Evolutionary conservation across 2,888 invertebrate species (phyloP), one percentile per base, ranked within the genome.

Genomic region (Arctia plantaginis): DNA sequence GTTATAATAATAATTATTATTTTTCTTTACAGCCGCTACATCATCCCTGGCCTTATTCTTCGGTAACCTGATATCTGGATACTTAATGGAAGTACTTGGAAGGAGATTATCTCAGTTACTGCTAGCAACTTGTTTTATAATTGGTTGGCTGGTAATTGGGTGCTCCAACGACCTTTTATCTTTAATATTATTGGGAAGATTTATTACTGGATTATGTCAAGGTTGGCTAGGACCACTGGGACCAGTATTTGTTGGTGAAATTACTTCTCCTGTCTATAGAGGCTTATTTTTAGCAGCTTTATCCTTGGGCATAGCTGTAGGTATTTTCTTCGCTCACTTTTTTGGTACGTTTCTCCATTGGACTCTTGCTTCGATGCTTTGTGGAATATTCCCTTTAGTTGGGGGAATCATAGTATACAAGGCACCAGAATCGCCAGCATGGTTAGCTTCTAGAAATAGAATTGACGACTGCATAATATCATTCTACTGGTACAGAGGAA

Each of bases 381-480:
- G 96, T 84, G 96, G 96, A 33, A 72, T 92, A n/a, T 93, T 97
- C 59, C 96, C 97, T 0, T 81, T 96, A 6, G 75, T 96, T 2
- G 96, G 96, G 77, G 95, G 96, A 72, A 81, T 96, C 0, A 92
- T 97, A 27, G 90, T 97, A 30, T 92, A 95, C 39, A 96, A 96
- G 35, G 93, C 97, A n/a, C 97, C 97, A 0, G 98, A 98, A 91
- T 96, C 97, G 39, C 97, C 97, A 0, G 95, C 96, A 27, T 98
- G 97, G 97, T 87, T 97, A 51, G 96, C 97, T 10, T 96, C 96
- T 8, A 97, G 96, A 82, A 96, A 96, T 30, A 93, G 96, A 75
- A 91, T 95, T 0, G 95, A 96, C 4, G 96, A 97, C 78, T 97
- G 97, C 1, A 93, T 96, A 44, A 86, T 92, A 27, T 96, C 97